Evolutionary conservation across 2,113 vertebrate genomes (phyloP).

Genomic region (Lepus europaeus): DNA sequence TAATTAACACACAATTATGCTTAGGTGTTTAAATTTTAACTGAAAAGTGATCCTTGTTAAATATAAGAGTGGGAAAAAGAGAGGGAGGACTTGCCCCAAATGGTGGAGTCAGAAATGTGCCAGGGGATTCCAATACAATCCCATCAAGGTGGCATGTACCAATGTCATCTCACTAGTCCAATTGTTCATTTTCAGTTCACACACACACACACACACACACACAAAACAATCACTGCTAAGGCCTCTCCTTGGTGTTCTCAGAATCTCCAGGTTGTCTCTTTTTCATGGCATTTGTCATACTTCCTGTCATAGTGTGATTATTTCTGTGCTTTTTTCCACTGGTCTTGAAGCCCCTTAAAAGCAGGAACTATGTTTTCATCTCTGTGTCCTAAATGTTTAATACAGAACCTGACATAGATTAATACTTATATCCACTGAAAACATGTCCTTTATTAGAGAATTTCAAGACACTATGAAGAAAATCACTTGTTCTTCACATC

Average conservation of each 20-base stretch:
- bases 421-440: neutral
- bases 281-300: neutral
- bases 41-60: too few relatives aligned
- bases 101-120: too few relatives aligned
- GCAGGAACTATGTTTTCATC: neutral
- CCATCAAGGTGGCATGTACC: too few relatives aligned
- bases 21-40: too few relatives aligned
- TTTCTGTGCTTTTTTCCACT: constrained; percentile 8
- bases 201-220: neutral
- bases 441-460: neutral
- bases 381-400: neutral
- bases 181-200: too few relatives aligned
- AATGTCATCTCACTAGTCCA: too few relatives aligned
- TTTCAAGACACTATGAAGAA: neutral
- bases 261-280: neutral
- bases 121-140: too few relatives aligned
- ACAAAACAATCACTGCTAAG: neutral
- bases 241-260: neutral
- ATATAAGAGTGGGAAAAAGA: too few relatives aligned
- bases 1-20: too few relatives aligned
- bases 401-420: neutral
- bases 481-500: constrained; percentile 13
- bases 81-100: too few relatives aligned
- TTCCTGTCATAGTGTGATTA: neutral
- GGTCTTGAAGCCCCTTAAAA: neutral